Percentiles rank a stretch among this genome's conserved stretches.
Conservation (phyloP, 2,888 invertebrate species). For the Anodontia alba region DNA sequence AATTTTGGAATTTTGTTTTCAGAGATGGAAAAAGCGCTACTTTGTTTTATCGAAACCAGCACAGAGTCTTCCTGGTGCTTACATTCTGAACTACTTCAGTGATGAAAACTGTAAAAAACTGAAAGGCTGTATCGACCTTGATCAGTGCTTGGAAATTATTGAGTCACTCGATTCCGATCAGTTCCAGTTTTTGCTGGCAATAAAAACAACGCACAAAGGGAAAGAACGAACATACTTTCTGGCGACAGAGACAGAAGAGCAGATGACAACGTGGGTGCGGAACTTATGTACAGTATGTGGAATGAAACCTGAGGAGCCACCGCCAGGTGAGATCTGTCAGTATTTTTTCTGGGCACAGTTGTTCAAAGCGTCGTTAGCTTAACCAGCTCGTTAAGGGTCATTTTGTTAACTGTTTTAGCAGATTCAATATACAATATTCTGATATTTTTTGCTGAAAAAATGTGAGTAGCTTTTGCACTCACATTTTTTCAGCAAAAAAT, state of each 20-base stretch:
- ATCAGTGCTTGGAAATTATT: slow-evolving; percentile 97
- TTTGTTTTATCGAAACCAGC: slow-evolving; percentile 94
- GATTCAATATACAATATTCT: no score
- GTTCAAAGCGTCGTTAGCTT: no score
- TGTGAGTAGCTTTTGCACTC: no score
- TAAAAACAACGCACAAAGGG: slow-evolving; percentile 80
- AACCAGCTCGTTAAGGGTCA: no score
- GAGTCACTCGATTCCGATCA: slow-evolving; percentile 81
- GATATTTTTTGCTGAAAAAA: no score
- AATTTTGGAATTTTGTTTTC: slow-evolving; percentile 71
- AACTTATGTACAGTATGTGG: slow-evolving; percentile 97
- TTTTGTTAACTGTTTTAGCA: no score
- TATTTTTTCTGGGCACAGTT: no score
- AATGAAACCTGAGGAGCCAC: slow-evolving; percentile 78
- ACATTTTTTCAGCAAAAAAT: no score
- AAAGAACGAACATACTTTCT: slow-evolving; percentile 94
- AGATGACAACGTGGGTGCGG: slow-evolving; percentile 98
- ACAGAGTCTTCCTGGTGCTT: slow-evolving; percentile 96
- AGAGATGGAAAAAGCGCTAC: slow-evolving; percentile 98
- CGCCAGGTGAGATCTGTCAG: slow-evolving; percentile 68
- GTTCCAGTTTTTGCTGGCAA: slow-evolving; percentile 80
- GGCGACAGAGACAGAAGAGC: slow-evolving; percentile 95
- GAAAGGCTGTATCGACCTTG: slow-evolving; percentile 90
- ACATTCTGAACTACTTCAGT: slow-evolving; percentile 96
- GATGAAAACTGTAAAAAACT: slow-evolving; percentile 86